Conservation (phyloP, 37 sponge, comb jelly and placozoan genomes). For the Amphimedon queenslandica region DNA sequence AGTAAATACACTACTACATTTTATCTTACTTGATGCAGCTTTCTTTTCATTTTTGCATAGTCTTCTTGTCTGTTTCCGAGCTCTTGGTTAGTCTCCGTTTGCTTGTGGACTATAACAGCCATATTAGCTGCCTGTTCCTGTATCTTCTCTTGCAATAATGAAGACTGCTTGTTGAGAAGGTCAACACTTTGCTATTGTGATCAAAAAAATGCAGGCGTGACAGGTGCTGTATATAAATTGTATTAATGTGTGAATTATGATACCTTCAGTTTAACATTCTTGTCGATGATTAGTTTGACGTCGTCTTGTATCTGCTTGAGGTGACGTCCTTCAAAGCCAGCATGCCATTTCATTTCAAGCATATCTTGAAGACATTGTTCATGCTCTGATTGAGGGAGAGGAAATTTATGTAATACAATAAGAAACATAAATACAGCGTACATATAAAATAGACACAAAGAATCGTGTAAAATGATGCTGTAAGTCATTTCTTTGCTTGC, state of each 20-base stretch:
- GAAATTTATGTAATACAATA: too few species aligned
- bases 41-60: not conserved
- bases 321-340: slow-evolving; percentile 12
- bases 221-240: too few species aligned
- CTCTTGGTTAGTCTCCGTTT: slow-evolving; percentile 8
- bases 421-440: not conserved
- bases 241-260: too few species aligned
- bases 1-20: not conserved
- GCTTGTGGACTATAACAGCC: slow-evolving; percentile 16
- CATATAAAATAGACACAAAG: too few species aligned
- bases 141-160: slow-evolving; percentile 36
- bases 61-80: not conserved
- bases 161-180: slow-evolving; percentile 1
- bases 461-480: too few species aligned
- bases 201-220: too few species aligned
- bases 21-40: not conserved
- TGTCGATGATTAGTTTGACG: slow-evolving; percentile 3
- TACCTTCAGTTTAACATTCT: slow-evolving; percentile 40
- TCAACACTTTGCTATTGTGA: too few species aligned
- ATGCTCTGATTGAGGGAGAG: too few species aligned
- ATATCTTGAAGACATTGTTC: slow-evolving; percentile 50
- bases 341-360: slow-evolving; percentile 57
- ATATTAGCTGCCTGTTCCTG: slow-evolving; percentile 28
- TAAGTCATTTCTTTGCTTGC: slow-evolving; percentile 5
- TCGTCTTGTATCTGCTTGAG: slow-evolving; percentile 17